Base-by-base conservation (phyloP, 2,888 invertebrate species). In the Campopleginae sp. region DNA sequence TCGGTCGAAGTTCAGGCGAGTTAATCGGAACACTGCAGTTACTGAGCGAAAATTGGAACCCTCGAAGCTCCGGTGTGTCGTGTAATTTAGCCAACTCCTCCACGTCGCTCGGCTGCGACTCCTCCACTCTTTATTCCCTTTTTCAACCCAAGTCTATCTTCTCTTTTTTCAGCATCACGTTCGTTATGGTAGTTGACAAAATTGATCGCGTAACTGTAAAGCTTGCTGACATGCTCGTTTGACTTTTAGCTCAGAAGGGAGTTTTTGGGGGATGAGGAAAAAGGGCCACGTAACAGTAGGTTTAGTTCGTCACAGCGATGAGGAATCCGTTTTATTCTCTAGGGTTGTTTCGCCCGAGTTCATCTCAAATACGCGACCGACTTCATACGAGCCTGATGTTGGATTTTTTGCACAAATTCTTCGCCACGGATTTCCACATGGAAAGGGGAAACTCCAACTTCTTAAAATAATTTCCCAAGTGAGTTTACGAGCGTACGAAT, bases 381-480 rank as follows among this genome's bases (percentile, higher is more conserved):
- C 46, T 31, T 8, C 46, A 38, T 63, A 7, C 27, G 27, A 54
- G 23, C 33, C 33, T 6, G 23, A 27, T 17, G 19, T 17, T 42
- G 12, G 3, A 51, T 46, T 46, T 46, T 27, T 58, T 23, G 58
- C 12, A 61, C 10, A 68, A 77, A 27, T 31, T 12, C 44, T 23
- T 68, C 23, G 27, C 10, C 1, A 10, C 44, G n/a, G n/a, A 38
- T 51, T 78, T 48, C 42, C 33, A 71, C 38, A 10, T 23, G n/a
- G 8, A n/a, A 71, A 46, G 54, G 27, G 19, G 33, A 51, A 44
- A 31, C n/a, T 76, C 31, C n/a, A 23, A 42, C 31, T 44, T 48
- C 71, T 75, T 71, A 54, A 54, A 63, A 42, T 42, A 72, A 85
- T 85, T 85, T 85, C 85, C 81, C 85, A 42, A 66, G 74, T 75